A percentile compares a stretch with the other conserved stretches of the same genome.
Evolutionary conservation across 2,797 vertebrate species (phyloP).

Genomic region (Takifugu ocellatus): DNA sequence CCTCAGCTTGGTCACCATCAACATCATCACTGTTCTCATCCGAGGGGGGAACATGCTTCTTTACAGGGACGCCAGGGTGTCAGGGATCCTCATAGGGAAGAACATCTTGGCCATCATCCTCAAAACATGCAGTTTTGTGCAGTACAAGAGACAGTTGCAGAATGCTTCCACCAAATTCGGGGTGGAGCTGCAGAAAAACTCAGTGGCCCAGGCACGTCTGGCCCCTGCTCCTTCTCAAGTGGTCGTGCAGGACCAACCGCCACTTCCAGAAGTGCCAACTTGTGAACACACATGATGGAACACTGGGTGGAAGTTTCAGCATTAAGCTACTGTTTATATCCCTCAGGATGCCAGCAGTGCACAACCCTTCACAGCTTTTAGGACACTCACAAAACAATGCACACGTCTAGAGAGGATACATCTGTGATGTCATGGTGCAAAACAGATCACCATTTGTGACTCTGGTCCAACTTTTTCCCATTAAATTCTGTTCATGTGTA

Average conservation of each 20-base stretch:
- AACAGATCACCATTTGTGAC: conserved; percentile 48
- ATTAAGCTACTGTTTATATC: conserved; percentile 17
- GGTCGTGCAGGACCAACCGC: conserved; percentile 73
- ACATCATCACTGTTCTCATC: conserved; percentile 82
- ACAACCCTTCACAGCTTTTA: conserved; percentile 37
- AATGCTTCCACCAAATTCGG: conserved; percentile 62
- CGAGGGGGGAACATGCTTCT: conserved; percentile 83
- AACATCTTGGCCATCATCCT: conserved; percentile 81
- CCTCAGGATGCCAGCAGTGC: conserved; percentile 46
- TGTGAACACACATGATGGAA: conserved; percentile 81
- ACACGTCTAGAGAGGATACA: conserved; percentile 22
- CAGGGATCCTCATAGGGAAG: conserved; percentile 85
- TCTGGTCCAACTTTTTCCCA: conserved; percentile 41
- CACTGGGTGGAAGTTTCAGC: conserved; percentile 18
- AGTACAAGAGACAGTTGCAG: conserved; percentile 81
- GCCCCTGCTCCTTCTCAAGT: conserved; percentile 60
- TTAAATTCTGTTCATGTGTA: conserved; percentile 56
- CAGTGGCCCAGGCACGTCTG: conserved; percentile 47
- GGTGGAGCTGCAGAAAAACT: conserved; percentile 73
- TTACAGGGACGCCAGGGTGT: conserved; percentile 79
- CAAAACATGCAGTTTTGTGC: conserved; percentile 81
- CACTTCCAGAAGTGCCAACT: conserved; percentile 74
- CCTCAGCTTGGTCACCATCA: conserved; percentile 82
- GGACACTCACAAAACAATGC: conserved; percentile 36
- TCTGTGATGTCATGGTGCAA: conserved; percentile 41